phyloP scores from a whole-genome alignment of 2,113 vertebrate species.

The Thinocorus orbignyianus region DNA sequence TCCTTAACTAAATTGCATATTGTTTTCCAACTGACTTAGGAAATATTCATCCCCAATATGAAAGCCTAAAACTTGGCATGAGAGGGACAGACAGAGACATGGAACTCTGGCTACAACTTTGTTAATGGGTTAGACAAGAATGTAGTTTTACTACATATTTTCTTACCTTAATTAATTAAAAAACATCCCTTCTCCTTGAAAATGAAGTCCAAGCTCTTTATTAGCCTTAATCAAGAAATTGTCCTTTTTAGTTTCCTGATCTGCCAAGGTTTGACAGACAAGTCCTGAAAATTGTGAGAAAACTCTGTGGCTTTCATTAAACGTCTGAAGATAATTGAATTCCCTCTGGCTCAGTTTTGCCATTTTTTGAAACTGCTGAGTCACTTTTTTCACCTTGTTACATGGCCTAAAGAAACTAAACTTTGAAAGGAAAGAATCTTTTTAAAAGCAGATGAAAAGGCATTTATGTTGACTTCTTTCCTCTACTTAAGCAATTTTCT shows the following conservation, averaged over 20 bases:
- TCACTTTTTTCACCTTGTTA: background rate
- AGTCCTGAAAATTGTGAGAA: background rate
- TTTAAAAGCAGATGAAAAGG: background rate
- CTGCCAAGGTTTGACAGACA: background rate
- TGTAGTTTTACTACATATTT: background rate
- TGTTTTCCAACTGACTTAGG: background rate
- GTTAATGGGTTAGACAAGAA: background rate
- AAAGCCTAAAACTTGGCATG: background rate
- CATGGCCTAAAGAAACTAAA: background rate
- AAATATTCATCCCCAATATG: background rate
- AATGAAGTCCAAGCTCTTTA: background rate
- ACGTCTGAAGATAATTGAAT: background rate
- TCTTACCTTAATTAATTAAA: background rate
- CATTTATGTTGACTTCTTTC: background rate
- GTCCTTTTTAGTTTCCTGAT: background rate
- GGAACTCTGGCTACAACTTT: background rate
- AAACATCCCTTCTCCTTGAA: background rate
- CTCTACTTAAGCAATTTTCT: background rate
- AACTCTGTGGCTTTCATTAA: background rate
- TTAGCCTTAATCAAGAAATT: background rate
- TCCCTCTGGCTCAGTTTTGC: background rate
- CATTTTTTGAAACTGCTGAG: background rate
- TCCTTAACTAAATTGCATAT: background rate
- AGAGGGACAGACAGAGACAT: background rate
- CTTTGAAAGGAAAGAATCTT: background rate